phyloP scores from a whole-genome alignment of 2,113 vertebrate species.

The Chelonoidis abingdonii region DNA sequence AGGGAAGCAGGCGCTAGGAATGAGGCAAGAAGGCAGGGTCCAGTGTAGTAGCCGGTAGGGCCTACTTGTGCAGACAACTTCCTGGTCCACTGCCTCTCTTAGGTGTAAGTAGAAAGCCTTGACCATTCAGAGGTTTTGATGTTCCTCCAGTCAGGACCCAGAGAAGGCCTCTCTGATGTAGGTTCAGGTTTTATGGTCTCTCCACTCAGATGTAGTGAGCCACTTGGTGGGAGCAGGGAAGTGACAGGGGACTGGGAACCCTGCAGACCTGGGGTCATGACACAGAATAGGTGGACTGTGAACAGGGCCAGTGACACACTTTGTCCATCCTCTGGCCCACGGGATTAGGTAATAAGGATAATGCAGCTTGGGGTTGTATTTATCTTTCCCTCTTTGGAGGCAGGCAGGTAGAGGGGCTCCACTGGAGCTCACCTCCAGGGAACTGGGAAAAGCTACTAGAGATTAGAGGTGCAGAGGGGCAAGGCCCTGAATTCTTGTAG shows the following conservation, averaged over 20 bases:
- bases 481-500: not conserved
- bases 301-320: not conserved
- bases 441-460: not conserved
- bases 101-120: not conserved
- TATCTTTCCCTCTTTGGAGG: not conserved
- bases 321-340: not conserved
- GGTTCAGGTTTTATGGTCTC: not conserved
- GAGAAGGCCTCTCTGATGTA: not conserved
- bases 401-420: not conserved
- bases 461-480: not conserved
- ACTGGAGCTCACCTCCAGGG: not conserved
- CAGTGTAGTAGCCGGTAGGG: not conserved
- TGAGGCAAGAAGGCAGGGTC: too few species aligned
- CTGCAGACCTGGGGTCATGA: not conserved
- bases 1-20: too few species aligned
- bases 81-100: not conserved
- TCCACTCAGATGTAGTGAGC: too few species aligned
- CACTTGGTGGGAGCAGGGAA: too few species aligned
- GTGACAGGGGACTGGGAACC: not conserved
- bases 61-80: not conserved
- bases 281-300: not conserved
- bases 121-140: not conserved
- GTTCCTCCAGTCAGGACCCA: not conserved
- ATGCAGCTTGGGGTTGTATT: not conserved
- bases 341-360: not conserved